phyloP scores from a whole-genome alignment of 2,113 vertebrate species.

The Eudyptes chrysolophus region DNA sequence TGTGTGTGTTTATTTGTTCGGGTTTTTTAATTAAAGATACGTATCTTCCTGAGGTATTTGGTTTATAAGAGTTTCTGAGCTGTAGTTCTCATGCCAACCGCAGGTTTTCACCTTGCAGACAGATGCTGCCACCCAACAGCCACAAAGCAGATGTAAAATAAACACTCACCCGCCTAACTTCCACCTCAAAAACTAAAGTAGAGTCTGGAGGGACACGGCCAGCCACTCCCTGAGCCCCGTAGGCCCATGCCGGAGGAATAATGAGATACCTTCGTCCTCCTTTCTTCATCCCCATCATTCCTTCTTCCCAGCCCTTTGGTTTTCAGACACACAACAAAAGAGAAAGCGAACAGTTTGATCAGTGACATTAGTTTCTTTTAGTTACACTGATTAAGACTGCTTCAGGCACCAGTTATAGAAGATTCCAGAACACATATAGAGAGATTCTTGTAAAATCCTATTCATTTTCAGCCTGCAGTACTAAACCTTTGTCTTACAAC shows the following conservation, averaged over 20 bases:
- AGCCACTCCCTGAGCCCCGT: constrained; percentile 84
- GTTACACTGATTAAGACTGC: neutral
- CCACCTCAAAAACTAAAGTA: constrained; percentile 86
- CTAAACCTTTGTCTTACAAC: neutral
- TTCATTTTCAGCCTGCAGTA: neutral
- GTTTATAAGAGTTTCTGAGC: neutral
- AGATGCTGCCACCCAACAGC: neutral
- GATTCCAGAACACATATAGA: neutral
- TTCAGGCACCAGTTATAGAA: neutral
- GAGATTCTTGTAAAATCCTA: neutral
- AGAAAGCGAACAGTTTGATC: neutral
- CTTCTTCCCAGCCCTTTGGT: constrained; percentile 92
- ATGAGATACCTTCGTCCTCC: constrained; percentile 84
- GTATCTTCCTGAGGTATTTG: neutral
- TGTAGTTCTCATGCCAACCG: neutral
- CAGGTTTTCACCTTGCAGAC: neutral
- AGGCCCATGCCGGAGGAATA: constrained; percentile 82
- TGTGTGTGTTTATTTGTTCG: no score
- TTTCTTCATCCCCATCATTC: constrained; percentile 92
- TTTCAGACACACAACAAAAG: neutral
- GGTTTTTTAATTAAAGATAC: neutral
- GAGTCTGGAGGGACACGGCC: constrained; percentile 84
- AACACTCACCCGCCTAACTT: constrained; percentile 83
- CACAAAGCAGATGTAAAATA: neutral
- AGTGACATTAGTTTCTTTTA: neutral